Conservation (phyloP, 2,888 invertebrate species). For the Sarcophaga caerulescens region DNA sequence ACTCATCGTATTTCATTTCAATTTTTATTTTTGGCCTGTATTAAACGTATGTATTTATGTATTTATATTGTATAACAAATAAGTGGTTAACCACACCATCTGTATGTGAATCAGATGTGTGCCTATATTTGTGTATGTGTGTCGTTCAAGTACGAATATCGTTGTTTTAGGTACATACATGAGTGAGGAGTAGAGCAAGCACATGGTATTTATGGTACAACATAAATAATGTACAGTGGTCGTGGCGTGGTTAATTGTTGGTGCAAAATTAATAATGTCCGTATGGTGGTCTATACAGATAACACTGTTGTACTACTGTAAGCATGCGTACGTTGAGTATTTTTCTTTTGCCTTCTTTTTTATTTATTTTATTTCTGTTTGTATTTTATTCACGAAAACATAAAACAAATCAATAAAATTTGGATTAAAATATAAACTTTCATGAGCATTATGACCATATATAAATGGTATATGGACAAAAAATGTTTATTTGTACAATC, state of each 20-base stretch:
- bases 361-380: background rate
- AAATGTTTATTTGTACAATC: constrained; percentile 33
- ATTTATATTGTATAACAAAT: constrained; percentile 53
- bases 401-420: constrained; percentile 45
- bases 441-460: constrained; percentile 49
- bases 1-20: background rate
- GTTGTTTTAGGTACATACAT: background rate
- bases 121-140: constrained; percentile 7
- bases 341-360: background rate
- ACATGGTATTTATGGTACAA: constrained; percentile 40
- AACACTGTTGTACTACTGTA: no score
- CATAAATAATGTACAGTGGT: constrained; percentile 27
- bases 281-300: no score
- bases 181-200: background rate
- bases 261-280: no score
- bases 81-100: constrained; percentile 28
- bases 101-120: background rate
- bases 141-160: background rate
- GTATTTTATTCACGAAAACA: constrained; percentile 2
- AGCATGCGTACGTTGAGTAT: background rate
- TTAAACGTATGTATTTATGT: constrained; percentile 18
- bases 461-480: background rate
- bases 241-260: background rate
- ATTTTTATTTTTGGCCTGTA: constrained; percentile 26
- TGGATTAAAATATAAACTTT: constrained; percentile 56